Conservation (phyloP, 2,888 invertebrate genomes). For the Melieria omissa region DNA sequence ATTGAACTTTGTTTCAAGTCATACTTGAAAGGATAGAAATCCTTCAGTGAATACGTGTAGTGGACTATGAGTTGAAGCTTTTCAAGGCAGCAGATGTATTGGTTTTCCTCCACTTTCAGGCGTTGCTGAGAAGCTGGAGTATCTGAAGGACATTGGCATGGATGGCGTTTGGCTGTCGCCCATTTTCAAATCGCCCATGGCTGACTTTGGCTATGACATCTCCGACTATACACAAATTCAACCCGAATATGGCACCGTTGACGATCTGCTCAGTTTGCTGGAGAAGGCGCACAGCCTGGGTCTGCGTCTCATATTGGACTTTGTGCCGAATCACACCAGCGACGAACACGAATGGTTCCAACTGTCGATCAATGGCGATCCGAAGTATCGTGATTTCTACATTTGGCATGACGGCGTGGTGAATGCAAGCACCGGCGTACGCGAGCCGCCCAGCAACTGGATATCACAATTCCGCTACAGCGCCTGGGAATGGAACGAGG, state of each 20-base stretch:
- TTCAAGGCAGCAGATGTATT: neutral
- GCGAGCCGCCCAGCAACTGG: conserved; percentile 61
- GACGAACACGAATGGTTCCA: conserved; percentile 87
- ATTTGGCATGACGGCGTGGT: conserved; percentile 76
- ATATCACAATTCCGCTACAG: conserved; percentile 71
- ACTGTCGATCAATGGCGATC: conserved; percentile 73
- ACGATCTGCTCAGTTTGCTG: conserved; percentile 74
- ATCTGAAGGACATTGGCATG: conserved; percentile 75
- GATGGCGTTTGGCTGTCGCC: conserved; percentile 79
- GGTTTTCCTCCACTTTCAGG: conserved; percentile 62
- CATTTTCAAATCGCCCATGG: conserved; percentile 79
- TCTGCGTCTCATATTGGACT: conserved; percentile 71
- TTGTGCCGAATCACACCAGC: conserved; percentile 82
- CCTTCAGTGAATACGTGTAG: too few relatives aligned
- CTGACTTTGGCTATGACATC: conserved; percentile 83
- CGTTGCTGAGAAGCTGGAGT: conserved; percentile 72
- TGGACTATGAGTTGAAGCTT: neutral
- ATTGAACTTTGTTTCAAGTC: too few relatives aligned
- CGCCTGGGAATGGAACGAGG: conserved; percentile 78
- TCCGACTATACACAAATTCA: conserved; percentile 76
- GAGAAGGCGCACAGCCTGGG: conserved; percentile 69
- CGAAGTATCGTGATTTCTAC: conserved; percentile 79
- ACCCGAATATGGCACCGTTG: conserved; percentile 75
- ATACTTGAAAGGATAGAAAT: too few relatives aligned
- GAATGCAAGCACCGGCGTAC: conserved; percentile 46